phyloP scores from a whole-genome alignment of 2,888 invertebrate species.

The Nemoura dubitans region DNA sequence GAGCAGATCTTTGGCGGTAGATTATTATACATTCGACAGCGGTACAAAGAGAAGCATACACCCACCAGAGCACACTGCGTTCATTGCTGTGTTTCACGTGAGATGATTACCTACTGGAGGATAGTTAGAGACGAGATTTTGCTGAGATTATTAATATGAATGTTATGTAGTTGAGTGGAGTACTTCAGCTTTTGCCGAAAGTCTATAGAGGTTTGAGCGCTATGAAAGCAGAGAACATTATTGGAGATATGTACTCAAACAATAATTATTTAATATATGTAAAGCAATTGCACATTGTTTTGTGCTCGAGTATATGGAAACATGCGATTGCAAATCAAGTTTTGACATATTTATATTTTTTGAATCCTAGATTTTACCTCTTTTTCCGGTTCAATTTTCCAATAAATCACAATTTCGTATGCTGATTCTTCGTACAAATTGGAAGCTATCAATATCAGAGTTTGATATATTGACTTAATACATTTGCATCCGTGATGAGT shows the following conservation, averaged over 20 bases:
- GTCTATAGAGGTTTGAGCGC: background rate
- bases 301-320: background rate
- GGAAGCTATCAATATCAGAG: conserved; percentile 22
- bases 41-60: background rate
- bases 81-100: background rate
- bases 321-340: background rate
- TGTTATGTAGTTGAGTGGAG: background rate
- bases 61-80: background rate
- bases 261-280: too few relatives aligned
- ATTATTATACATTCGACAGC: background rate
- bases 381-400: conserved; percentile 22
- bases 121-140: background rate
- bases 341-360: background rate
- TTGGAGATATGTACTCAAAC: background rate
- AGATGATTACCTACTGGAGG: background rate
- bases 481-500: conserved; percentile 29
- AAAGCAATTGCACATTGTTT: background rate
- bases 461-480: conserved; percentile 28
- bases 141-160: background rate
- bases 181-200: background rate
- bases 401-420: conserved; percentile 23
- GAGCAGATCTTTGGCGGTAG: background rate
- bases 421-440: conserved; percentile 17
- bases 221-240: background rate
- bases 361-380: background rate